Percentiles rank a stretch among this genome's conserved stretches.
phyloP scores from a whole-genome alignment of 1,140 invertebrate species.

The Drosophila dunni region DNA sequence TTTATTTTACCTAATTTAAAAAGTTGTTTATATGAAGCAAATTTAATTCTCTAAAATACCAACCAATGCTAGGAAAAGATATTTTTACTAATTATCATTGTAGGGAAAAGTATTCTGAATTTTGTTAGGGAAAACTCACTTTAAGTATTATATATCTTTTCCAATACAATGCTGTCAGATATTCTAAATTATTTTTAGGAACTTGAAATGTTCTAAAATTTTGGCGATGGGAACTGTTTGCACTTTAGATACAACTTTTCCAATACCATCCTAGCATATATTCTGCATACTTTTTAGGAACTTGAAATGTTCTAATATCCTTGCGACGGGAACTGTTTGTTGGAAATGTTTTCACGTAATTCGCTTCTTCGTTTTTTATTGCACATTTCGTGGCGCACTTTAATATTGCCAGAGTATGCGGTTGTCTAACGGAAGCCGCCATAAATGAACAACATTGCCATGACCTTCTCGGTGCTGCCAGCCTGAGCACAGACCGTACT shows the following conservation, averaged over 20 bases:
- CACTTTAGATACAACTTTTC: too few species aligned
- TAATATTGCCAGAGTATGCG: slow-evolving; percentile 44
- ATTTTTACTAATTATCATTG: too few species aligned
- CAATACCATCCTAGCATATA: background rate
- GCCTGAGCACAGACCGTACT: background rate
- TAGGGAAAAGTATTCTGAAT: too few species aligned
- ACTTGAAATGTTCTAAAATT: background rate
- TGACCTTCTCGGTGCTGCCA: slow-evolving; percentile 11
- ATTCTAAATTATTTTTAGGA: background rate
- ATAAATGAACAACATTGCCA: slow-evolving; percentile 66
- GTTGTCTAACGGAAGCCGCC: slow-evolving; percentile 54
- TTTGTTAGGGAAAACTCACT: too few species aligned
- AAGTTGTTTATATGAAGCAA: too few species aligned
- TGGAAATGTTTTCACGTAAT: background rate
- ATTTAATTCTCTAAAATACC: too few species aligned
- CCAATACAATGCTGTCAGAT: too few species aligned
- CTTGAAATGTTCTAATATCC: background rate
- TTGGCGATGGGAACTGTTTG: background rate
- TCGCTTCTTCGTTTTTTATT: slow-evolving; percentile 27
- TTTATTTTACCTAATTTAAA: too few species aligned
- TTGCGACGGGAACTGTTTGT: background rate
- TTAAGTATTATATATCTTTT: too few species aligned
- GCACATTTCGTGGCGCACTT: slow-evolving; percentile 25
- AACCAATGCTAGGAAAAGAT: too few species aligned
- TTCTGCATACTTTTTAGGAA: background rate